Base-by-base conservation (phyloP, 2,113 vertebrate species). In the Oncorhynchus kisutch region DNA sequence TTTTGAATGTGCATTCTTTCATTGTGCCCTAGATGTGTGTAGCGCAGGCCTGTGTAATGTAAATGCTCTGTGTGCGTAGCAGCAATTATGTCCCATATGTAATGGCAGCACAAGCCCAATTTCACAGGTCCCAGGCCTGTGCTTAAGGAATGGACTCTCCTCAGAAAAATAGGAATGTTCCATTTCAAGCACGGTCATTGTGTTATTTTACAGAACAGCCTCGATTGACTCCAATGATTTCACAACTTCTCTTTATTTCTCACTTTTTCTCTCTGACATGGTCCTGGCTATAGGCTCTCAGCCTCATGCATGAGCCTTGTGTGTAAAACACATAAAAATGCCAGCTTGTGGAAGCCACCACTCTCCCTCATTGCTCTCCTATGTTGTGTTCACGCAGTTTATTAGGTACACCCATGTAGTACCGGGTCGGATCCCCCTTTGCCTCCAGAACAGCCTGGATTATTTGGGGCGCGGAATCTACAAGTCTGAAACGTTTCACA, bases 261-360 rank as follows among this genome's bases (percentile, higher is more conserved):
- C 39, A 1, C 34, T 39, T 9, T 39, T 9, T 39, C 70, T 78
- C 78, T 88, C 76, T 77, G 82, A 76, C 79, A 67, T 12, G 72
- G 78, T 78, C 78, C 71, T 59, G 87, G 86, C 88, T 84, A 76
- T 86, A 88, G 86, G 87, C 90, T 90, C 77, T 88, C 83, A 80
- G 82, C 91, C 91, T 92, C 88, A 84, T 60, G 80, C 80, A 78
- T 65, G 84, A 89, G 87, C 86, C 83, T 74, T 13, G 74, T 84
- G 81, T 87, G 81, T 85, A 76, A 72, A 84, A 80, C 83, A 83
- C 75, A 78, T 64, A 82, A 83, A 72, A 78, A 82, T 72, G 81
- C 73, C 18, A 59, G 65, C 49, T 25, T 64, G 16, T 48, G n/a
- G 70, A 86, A 82, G 78, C 89, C 84, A 74, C 83, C 74, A 54